Base-by-base conservation (phyloP, 2,113 vertebrate species). In the Zosterops lateralis region DNA sequence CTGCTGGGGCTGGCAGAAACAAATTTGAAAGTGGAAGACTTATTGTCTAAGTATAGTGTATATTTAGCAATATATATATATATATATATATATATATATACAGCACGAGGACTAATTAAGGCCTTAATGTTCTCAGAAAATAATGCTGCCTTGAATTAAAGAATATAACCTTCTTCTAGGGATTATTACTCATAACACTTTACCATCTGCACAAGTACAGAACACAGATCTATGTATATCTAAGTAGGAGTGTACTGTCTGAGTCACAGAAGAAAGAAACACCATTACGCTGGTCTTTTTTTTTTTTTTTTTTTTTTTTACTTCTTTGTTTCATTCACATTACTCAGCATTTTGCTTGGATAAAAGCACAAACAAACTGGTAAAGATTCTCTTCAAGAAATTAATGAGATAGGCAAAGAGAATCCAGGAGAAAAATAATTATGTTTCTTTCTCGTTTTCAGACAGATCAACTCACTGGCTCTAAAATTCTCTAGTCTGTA, bases 281-380 rank as follows among this genome's bases (percentile, higher is more conserved):
- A 18, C 1, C 5, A 17, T 40, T 64, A 42, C 2, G 25, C 2
- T 34, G 9, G 1, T n/a, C 3, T 14, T 31, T 38, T 38, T 38
- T 38, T 38, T 38, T 17, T 13, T 7, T 12, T 18, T 18, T 12
- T 25, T n/a, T 31, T 36, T 38, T 19, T 16, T 34, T 0, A 16
- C 7, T 17, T 1, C 4, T 31, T 44, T n/a, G 8, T 28, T 26
- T 62, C 32, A 6, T 66, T 84, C 17, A 38, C 14, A 12, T 61
- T 65, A 61, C 14, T 70, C 56, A 94, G 22, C 31, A 22, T 12
- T 65, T 56, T 51, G 6, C 7, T 50, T n/a, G 12, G 10, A 17
- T 42, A 45, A 66, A 65, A 78, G 6, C 9, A 51, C 6, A 66
- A 77, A 51, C 2, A 56, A 47, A 45, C 29, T 47, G 20, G 10